Evolutionary conservation across 2,113 vertebrate species (phyloP).

Genomic region (Melanerpes formicivorus): DNA sequence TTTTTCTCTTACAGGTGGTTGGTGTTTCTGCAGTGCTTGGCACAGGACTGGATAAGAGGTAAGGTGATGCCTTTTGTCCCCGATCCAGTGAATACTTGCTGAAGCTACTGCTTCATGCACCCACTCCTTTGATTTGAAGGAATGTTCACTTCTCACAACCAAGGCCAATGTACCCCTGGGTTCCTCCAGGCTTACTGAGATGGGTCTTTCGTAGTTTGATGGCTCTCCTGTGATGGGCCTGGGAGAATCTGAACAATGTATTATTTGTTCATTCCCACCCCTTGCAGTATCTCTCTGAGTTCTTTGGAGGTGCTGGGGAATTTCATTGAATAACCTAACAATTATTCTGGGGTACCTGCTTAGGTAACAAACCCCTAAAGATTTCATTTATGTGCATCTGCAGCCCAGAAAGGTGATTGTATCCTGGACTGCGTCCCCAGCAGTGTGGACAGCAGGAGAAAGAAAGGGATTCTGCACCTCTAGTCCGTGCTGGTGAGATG

Average conservation of each 20-base stretch:
- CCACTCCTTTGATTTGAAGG: neutral
- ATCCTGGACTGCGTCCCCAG: neutral
- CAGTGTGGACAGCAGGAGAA: neutral
- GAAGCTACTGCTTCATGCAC: neutral
- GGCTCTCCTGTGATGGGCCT: neutral
- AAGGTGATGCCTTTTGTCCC: constrained; percentile 20
- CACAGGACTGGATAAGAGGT: constrained; percentile 91
- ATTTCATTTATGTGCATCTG: neutral
- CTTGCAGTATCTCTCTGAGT: rapidly evolving
- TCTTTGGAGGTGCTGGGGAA: neutral
- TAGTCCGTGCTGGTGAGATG: too few species aligned
- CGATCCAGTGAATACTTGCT: neutral
- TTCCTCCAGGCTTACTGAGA: neutral
- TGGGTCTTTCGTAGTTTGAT: neutral
- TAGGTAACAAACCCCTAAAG: neutral
- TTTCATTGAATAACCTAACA: neutral
- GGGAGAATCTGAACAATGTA: neutral
- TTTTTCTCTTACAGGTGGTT: constrained; percentile 84
- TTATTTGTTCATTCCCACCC: neutral
- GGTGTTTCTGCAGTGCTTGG: constrained; percentile 92
- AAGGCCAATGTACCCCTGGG: too few species aligned
- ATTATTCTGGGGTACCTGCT: neutral
- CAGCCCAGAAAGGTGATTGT: neutral
- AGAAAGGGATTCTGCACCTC: neutral
- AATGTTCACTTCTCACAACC: neutral